Base-by-base conservation (phyloP, 1,140 invertebrate genomes). In the Colletes gigas region DNA sequence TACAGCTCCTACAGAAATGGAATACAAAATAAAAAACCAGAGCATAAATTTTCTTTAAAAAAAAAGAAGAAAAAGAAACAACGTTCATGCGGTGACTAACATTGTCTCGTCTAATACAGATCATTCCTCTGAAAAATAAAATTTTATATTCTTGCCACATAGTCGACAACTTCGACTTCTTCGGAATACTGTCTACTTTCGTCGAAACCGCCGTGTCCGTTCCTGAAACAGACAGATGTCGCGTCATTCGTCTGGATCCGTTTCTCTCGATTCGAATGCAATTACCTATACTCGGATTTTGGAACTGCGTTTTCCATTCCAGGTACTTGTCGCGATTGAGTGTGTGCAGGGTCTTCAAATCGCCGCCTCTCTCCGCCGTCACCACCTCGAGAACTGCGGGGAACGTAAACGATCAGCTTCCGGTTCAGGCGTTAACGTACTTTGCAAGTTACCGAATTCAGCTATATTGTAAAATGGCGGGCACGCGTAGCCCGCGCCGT, bases 381-480 rank as follows among this genome's bases (percentile, higher is more conserved):
- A 93, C 88, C 0, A 94, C 92, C 85, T 94, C 94, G 0, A 94
- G 74, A 8, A 93, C 94, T 94, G 60, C 8, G 85, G 87, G n/a
- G 7, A 15, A 83, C 9, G 80, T 59, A n/a, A 14, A 66, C n/a
- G 47, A 47, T 73, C 14, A 21, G 60, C 19, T 30, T 39, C 3
- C 3, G 8, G 8, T 50, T 50, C 10, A 50, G 50, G 10, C 50
- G 50, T 50, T 50, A 50, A 50, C 50, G 10, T 50, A 50, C 12
- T 50, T 39, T 17, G 1, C 3, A 9, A 14, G 92, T 94, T 92
- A 96, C 95, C 94, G 82, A 94, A 96, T 91, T 96, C 96, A 0
- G 95, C 95, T 68, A 95, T 94, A 89, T 96, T 96, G 81, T 96
- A 96, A 89, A 95, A 96, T 62, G 94, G 92, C 1, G 96, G 96